A percentile compares a stretch with the other conserved stretches of the same genome.
These are phyloP conservation scores for Leucophenga maculata DNA, from an alignment of 2,888 invertebrate genomes.

Conservation along the genomic window DNA sequence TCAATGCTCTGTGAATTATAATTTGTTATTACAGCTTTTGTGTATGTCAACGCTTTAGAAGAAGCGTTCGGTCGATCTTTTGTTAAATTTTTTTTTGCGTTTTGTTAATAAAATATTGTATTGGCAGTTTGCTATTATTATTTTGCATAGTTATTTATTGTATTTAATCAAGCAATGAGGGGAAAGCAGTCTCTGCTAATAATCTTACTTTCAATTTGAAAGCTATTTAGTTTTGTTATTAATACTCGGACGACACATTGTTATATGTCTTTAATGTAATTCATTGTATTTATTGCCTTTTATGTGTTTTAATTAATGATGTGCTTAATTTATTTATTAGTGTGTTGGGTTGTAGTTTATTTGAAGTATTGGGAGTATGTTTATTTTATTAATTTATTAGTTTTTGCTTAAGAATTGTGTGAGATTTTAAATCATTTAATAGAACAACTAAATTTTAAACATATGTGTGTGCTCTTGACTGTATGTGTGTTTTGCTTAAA, in stretches of 20 bases:
- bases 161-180: background rate
- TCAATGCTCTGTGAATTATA: conserved; percentile 32
- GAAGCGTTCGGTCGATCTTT: too few relatives aligned
- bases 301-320: conserved; percentile 17
- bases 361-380: too few relatives aligned
- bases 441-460: too few relatives aligned
- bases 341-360: background rate
- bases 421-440: too few relatives aligned
- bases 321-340: conserved; percentile 11
- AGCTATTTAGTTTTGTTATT: conserved; percentile 16
- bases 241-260: background rate
- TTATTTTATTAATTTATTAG: conserved; percentile 13
- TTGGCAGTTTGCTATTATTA: conserved; percentile 21
- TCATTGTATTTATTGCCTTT: conserved; percentile 13
- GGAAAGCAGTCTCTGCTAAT: background rate
- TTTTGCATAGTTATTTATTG: conserved; percentile 34
- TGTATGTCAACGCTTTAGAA: too few relatives aligned
- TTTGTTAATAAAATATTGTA: too few relatives aligned
- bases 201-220: conserved; percentile 18
- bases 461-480: too few relatives aligned
- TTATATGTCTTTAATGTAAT: background rate
- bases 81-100: background rate
- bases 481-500: too few relatives aligned
- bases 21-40: conserved; percentile 32
- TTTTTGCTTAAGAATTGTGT: too few relatives aligned